Evolutionary conservation across 2,888 invertebrate species (phyloP).

Genomic region (Polydrusus tereticollis): DNA sequence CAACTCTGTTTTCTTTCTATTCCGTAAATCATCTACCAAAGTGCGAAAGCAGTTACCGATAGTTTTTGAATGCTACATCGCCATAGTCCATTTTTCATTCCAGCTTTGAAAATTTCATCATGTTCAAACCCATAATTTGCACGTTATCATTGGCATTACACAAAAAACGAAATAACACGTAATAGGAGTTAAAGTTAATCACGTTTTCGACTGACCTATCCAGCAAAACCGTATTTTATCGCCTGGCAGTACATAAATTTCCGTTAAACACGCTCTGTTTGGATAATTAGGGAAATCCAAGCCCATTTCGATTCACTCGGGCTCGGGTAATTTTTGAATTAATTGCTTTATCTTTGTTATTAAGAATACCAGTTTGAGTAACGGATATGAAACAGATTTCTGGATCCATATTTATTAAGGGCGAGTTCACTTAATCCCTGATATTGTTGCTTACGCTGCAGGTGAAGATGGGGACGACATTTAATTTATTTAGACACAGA

Average conservation of each 20-base stretch:
- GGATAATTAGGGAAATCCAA: constrained; percentile 59
- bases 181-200: constrained; percentile 8
- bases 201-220: constrained; percentile 11
- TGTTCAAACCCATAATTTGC: neutral
- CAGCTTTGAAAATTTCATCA: neutral
- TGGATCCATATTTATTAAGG: neutral
- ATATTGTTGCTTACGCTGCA: neutral
- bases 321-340: constrained; percentile 51
- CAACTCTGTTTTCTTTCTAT: no score
- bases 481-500: neutral
- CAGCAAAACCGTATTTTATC: constrained; percentile 7
- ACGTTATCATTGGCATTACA: neutral
- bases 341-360: constrained; percentile 46
- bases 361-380: constrained; percentile 34
- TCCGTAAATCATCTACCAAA: no score
- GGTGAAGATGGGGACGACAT: neutral
- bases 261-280: constrained; percentile 58
- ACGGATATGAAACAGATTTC: constrained; percentile 13
- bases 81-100: no score
- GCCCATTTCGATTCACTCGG: constrained; percentile 51
- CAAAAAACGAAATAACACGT: constrained; percentile 3
- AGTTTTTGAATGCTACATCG: neutral
- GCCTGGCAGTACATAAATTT: constrained; percentile 58
- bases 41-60: no score
- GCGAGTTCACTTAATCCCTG: neutral